Evolutionary conservation across 2,113 vertebrate genomes (phyloP).

Genomic region (Microtus richardsoni): DNA sequence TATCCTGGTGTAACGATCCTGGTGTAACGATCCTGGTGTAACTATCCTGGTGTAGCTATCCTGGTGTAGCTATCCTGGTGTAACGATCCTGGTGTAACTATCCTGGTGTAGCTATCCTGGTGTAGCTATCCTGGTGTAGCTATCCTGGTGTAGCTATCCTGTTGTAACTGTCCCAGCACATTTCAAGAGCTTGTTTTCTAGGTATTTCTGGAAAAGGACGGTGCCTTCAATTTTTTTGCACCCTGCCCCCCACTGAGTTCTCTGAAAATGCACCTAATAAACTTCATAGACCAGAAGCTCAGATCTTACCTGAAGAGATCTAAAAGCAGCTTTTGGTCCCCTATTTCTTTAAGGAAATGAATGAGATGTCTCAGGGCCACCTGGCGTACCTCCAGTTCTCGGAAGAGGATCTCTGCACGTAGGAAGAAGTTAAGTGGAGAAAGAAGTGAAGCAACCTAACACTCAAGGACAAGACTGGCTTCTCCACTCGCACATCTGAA

Average conservation of each 20-base stretch:
- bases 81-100: not conserved
- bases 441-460: not conserved
- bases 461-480: not conserved
- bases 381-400: slow-evolving; percentile 92
- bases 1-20: not conserved
- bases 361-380: slow-evolving; percentile 94
- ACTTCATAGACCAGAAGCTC: not conserved
- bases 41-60: not conserved
- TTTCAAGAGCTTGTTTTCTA: not conserved
- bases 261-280: slow-evolving; percentile 26
- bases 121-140: too few relatives aligned
- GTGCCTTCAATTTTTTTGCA: slow-evolving; percentile 15
- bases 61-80: too few relatives aligned
- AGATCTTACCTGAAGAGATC: slow-evolving; percentile 93
- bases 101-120: too few relatives aligned
- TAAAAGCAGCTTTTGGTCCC: slow-evolving; percentile 92
- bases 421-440: slow-evolving; percentile 18
- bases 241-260: too few relatives aligned
- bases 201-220: not conserved
- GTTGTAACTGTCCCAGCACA: not conserved
- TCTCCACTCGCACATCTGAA: slow-evolving; percentile 11
- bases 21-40: not conserved
- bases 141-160: not conserved
- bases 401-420: slow-evolving; percentile 92
- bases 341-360: slow-evolving; percentile 93